phyloP scores from a whole-genome alignment of 2,113 vertebrate genomes.

The Cheilinus undulatus region DNA sequence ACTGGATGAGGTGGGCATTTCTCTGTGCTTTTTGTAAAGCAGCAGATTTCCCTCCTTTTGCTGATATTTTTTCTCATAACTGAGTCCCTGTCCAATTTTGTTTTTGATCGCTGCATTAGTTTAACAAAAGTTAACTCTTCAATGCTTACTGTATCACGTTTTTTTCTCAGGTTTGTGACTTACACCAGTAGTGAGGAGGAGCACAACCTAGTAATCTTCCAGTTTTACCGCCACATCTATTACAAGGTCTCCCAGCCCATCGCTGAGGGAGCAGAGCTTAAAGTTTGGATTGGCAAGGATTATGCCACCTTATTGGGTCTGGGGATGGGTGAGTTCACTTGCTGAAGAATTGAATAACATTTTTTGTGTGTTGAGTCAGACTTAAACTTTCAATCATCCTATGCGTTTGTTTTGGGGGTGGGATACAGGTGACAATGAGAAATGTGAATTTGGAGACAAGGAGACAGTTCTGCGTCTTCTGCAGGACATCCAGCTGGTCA shows the following conservation, averaged over 20 bases:
- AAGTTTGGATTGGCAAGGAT: slow-evolving; percentile 83
- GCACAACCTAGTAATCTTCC: slow-evolving; percentile 82
- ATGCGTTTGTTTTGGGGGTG: background rate
- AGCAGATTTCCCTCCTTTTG: background rate
- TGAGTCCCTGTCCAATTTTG: background rate
- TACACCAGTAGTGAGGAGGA: slow-evolving; percentile 79
- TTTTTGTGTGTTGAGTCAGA: background rate
- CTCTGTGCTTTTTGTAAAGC: background rate
- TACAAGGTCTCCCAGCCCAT: slow-evolving; percentile 80
- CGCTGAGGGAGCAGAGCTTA: slow-evolving; percentile 77
- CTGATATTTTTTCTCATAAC: background rate
- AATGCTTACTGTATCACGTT: background rate
- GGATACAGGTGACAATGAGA: slow-evolving; percentile 74
- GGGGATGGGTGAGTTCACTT: slow-evolving; percentile 70
- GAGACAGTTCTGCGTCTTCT: slow-evolving; percentile 81
- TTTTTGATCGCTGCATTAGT: too few species aligned
- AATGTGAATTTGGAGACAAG: slow-evolving; percentile 83
- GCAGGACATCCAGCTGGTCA: slow-evolving; percentile 81
- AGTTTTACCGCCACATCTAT: slow-evolving; percentile 83
- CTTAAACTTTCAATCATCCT: background rate
- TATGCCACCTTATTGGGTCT: slow-evolving; percentile 80
- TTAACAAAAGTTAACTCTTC: background rate
- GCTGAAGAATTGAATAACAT: background rate
- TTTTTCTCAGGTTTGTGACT: slow-evolving; percentile 73
- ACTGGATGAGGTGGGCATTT: slow-evolving; percentile 83